These are phyloP conservation scores for Drosophila demipolita DNA, from an alignment of 2,888 invertebrate genomes.

Conservation along the genomic window DNA sequence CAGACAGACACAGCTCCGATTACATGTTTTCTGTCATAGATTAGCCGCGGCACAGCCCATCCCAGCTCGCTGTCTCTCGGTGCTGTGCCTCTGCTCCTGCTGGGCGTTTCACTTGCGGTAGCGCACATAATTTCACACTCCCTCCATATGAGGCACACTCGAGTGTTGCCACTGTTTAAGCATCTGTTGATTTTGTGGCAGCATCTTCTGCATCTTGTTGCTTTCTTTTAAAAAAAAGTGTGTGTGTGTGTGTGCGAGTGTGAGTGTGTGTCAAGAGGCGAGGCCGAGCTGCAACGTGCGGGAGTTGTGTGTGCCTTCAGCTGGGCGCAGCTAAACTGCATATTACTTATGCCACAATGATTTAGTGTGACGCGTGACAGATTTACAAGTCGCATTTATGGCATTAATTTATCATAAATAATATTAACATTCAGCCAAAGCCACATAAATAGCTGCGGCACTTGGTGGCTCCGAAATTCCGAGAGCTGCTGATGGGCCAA, in stretches of 20 bases:
- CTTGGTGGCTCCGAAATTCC: conserved; percentile 25
- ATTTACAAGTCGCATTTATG: conserved; percentile 83
- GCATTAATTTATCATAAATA: conserved; percentile 81
- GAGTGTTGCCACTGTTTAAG: conserved; percentile 35
- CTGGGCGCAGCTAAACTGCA: conserved; percentile 65
- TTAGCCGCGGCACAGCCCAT: conserved; percentile 68
- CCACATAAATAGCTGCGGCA: conserved; percentile 40
- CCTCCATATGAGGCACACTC: conserved; percentile 15
- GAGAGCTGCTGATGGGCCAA: neutral
- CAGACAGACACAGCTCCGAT: conserved; percentile 49
- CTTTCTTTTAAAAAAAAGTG: conserved; percentile 39
- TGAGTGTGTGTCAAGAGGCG: conserved; percentile 25
- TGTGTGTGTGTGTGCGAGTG: conserved; percentile 4
- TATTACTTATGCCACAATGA: conserved; percentile 79
- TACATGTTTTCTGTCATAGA: conserved; percentile 81
- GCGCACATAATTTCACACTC: conserved; percentile 75
- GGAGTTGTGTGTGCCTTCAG: conserved; percentile 20
- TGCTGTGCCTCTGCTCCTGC: neutral
- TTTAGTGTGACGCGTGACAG: conserved; percentile 83
- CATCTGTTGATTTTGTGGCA: conserved; percentile 70
- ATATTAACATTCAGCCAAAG: conserved; percentile 18
- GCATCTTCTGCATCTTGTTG: conserved; percentile 28
- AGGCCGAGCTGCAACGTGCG: conserved; percentile 5
- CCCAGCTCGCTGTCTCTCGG: neutral
- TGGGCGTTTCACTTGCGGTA: conserved; percentile 61